Base-by-base conservation (phyloP, 2,888 invertebrate genomes). In the Apotomis betuletana region DNA sequence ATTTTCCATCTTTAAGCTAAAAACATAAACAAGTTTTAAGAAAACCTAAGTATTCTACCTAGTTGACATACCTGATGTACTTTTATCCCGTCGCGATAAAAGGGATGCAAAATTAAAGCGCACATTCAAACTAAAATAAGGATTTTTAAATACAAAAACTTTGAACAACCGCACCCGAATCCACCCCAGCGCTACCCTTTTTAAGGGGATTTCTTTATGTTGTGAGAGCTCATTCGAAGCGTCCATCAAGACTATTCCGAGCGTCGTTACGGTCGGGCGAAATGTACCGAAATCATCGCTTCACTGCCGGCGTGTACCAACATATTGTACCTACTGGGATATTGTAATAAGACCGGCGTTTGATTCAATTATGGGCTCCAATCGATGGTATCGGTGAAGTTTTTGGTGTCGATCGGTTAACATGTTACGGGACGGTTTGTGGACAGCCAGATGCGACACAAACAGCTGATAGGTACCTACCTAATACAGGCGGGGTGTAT, bases 231-330 rank as follows among this genome's bases (percentile, higher is more conserved):
- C 94, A 94, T 94, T 94, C 91, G 88, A 91, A 94, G 94, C 94
- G 94, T 94, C 94, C 94, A 94, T 95, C 94, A 94, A 93, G 94
- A 92, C 94, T 91, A 94, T 94, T 94, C 94, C 89, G 89, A 89
- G 90, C 88, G 91, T 94, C 94, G 94, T 95, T 95, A 94, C 94
- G 94, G 94, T 94, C 94, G 92, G 89, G 90, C 91, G 91, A 94
- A 94, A 94, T 94, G 94, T 94, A 92, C 88, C 90, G 91, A 92
- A 92, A 93, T 93, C 93, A 93, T 93, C 92, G 92, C 88, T 91
- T 90, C 89, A 90, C 86, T 89, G 89, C 89, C 85, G 82, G 81
- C 76, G 76, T 77, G 83, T 83, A 81, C 86, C 84, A 87, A 85
- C 92, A 91, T 93, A 92, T 92, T 92, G 92, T 89, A 90, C 84